Percentiles rank a stretch among this genome's conserved stretches.
phyloP scores from a whole-genome alignment of 2,888 invertebrate genomes.

The Deilephila porcellus region DNA sequence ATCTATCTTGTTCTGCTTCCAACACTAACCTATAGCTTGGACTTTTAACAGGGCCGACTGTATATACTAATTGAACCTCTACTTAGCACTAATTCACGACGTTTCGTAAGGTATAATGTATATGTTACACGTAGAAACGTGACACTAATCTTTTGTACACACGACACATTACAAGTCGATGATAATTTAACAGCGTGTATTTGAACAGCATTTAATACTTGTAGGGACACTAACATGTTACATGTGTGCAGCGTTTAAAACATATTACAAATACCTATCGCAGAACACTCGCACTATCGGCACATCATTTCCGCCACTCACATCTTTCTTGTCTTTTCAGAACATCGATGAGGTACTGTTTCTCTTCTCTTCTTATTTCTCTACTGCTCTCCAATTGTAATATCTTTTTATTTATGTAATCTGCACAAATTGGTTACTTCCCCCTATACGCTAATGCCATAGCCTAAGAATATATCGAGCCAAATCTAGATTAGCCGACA shows the following conservation, averaged over 20 bases:
- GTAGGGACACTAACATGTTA: not conserved
- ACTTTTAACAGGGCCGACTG: slow-evolving; percentile 38
- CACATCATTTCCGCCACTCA: slow-evolving; percentile 74
- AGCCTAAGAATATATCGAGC: slow-evolving; percentile 43
- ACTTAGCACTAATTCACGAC: slow-evolving; percentile 27
- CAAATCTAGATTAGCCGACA: slow-evolving; percentile 50
- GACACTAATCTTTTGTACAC: not conserved
- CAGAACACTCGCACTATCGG: slow-evolving; percentile 60
- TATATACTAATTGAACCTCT: slow-evolving; percentile 19
- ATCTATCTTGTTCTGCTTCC: slow-evolving; percentile 21
- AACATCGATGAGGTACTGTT: slow-evolving; percentile 86
- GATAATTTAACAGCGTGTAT: not conserved
- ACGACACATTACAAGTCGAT: not conserved
- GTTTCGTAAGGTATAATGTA: not conserved
- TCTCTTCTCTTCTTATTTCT: slow-evolving; percentile 69
- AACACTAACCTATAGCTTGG: slow-evolving; percentile 32
- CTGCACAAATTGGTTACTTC: slow-evolving; percentile 59
- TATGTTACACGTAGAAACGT: not conserved
- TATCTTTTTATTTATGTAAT: slow-evolving; percentile 53
- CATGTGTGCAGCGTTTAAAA: slow-evolving; percentile 34
- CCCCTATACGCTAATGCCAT: slow-evolving; percentile 45
- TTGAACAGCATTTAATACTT: not conserved
- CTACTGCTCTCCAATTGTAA: slow-evolving; percentile 67
- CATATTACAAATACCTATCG: slow-evolving; percentile 42
- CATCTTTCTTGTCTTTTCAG: slow-evolving; percentile 86